Evolutionary conservation across 1,140 invertebrate species (phyloP), one percentile per base, ranked within the genome.

Genomic region (Phortica variegata): DNA sequence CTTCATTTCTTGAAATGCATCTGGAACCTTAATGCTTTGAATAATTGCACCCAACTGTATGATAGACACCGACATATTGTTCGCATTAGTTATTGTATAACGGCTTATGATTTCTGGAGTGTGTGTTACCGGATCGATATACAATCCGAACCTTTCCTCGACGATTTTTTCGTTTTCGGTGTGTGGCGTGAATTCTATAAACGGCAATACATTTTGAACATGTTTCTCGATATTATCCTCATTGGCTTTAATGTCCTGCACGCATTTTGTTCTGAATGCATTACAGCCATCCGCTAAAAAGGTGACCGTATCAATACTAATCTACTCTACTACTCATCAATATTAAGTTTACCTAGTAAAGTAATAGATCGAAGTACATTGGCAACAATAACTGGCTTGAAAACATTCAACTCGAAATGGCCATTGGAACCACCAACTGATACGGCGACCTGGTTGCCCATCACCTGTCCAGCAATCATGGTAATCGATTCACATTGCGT

Each of bases 381-480:
- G 1, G 91, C 82, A 1, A 95, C 92, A 44, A 99, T 98, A 79
- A 99, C 81, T 3, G 97, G 95, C 76, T 98, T 98, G 79, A 97
- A 99, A 1, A 98, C 95, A 78, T 99, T 99, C 0, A 99, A 82
- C 78, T 99, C 94, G 79, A 99, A 98, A 77, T 99, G 96, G 0
- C 97, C 97, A 65, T 93, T 96, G 49, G 87, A 88, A 19, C 91
- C 95, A 37, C 93, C 95, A 32, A 99, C 72, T 1, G 88, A 89
- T 4, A 92, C 87, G 0, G 97, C 95, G 7, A 96, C 91, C 69
- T 98, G 91, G 78, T 99, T 99, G 18, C 96, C 96, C 89, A 98
- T 97, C 13, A 99, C 93, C 80, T 99, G 97, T 23, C 93, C 92
- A 29, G 92, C 91, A 3, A 98, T 88, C 97, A 99, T 99, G 0